Base-by-base conservation (phyloP, 2,113 vertebrate species). In the Leptobrachium leishanense region DNA sequence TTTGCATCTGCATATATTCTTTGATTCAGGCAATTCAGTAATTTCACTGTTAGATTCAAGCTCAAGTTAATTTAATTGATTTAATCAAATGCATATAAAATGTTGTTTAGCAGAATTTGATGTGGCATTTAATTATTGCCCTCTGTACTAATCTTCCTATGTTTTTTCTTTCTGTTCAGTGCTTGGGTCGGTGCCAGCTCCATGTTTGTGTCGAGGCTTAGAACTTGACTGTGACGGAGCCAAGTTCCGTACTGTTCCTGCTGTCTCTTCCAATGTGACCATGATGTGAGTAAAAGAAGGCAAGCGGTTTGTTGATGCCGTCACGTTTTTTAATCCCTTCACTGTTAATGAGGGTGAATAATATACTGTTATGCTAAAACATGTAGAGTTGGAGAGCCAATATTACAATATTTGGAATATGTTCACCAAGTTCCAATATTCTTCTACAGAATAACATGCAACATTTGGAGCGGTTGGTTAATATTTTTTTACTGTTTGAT, bases 201-300 rank as follows among this genome's bases (percentile, higher is more conserved):
- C 84, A 64, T 99, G 97, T 84, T 85, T 84, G 82, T 99, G 97
- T 85, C 90, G 81, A 71, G 91, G 94, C 66, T 90, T 96, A 86
- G 93, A 96, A 86, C 84, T 99, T 55, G 89, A 94, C 88, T 98
- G 97, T 67, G 91, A 96, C n/a, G 87, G 84, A 69, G 88, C 91
- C 72, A 87, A 90, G 76, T 88, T 98, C 76, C 89, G 64, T 81
- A 84, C 90, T 10, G 81, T 98, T 72, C 97, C 97, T 0, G 86
- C 83, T 0, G 92, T 97, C 82, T 93, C 97, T 15, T 84, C 93
- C 50, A 98, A 98, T 74, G 86, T 99, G 85, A 97, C 95, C 59
- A 84, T 92, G 82, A 94, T 99, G 96, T 99, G 91, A 97, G 97
- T 95, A 86, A 72, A 88, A 72, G 68, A 83, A 64, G 85, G 67